Evolutionary conservation across 2,888 invertebrate species (phyloP), one percentile per base, ranked within the genome.

Genomic region (Synanthedon myopaeformis): DNA sequence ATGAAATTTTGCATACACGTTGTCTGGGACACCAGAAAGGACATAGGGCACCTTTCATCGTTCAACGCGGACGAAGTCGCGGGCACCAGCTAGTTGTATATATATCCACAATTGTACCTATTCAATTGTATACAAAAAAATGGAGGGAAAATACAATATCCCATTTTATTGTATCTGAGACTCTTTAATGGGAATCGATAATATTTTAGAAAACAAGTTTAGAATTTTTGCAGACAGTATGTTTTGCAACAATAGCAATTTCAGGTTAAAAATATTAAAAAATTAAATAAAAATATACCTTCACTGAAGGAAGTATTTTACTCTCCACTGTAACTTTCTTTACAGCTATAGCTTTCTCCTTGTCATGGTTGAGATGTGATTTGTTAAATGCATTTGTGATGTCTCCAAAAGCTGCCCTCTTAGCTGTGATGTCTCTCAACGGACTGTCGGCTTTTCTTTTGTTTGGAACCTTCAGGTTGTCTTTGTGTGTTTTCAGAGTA

Each of bases 371-470:
- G 13, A 70, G 79, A 53, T 67, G 69, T 50, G 83, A 72, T 63
- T 88, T 88, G 65, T 84, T 80, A 61, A 83, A 78, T 59, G 91
- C 92, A 81, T 95, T 96, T 52, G 95, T 95, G 61, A 96, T 91
- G 76, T 96, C 96, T 57, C 94, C 94, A 70, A 97, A 91, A 3
- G 96, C 96, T 49, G 94, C 93, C 66, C 96, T 88, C 76, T 95
- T 96, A 4, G 91, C 90, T 52, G 89, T 90, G 61, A 90, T 91
- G 71, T 93, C 92, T 78, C 93, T 94, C 50, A 91, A 70, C 4
- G 95, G 95, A 55, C 94, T 95, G 59, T 90, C 91, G 1, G 95
- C 95, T 89, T 96, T 96, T 69, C 96, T 89, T 76, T 96, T 96
- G 52, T 89, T 89, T 54, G 90, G 85, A 23, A 84, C 75, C 69